These are phyloP conservation scores for Condylura cristata DNA, from an alignment of 2,113 vertebrate species.

Conservation along the genomic window DNA sequence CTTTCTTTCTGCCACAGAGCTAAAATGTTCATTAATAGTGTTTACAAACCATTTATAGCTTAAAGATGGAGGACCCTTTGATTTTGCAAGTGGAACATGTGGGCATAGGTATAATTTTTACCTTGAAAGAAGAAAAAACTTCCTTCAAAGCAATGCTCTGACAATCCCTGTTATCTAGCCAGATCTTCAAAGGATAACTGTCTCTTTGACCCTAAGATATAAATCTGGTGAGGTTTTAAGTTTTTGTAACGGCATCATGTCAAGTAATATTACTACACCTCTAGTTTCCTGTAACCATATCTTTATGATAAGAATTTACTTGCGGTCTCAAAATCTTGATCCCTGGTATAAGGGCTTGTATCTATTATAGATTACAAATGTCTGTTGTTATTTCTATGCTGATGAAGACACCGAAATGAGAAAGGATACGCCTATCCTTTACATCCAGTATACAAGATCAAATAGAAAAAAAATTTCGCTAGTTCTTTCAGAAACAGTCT, in stretches of 20 bases:
- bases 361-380: neutral
- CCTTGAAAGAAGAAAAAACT: neutral
- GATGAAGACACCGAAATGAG: too few relatives aligned
- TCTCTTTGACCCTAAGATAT: neutral
- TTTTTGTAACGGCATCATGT: neutral
- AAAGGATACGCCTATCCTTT: too few relatives aligned
- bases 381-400: conserved; percentile 19
- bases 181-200: neutral
- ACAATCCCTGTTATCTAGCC: neutral
- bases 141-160: neutral
- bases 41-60: neutral
- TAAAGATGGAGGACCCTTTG: neutral
- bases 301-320: conserved; percentile 11
- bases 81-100: neutral
- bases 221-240: neutral
- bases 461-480: neutral
- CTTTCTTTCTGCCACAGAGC: neutral
- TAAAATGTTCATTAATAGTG: neutral
- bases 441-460: too few relatives aligned
- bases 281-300: neutral
- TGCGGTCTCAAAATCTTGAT: conserved; percentile 1
- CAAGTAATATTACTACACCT: neutral
- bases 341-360: neutral
- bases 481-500: neutral
- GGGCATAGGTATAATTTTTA: neutral